Base-by-base conservation (phyloP, 35 echinoderm and acorn worm genomes). In the Strongylocentrotus purpuratus region DNA sequence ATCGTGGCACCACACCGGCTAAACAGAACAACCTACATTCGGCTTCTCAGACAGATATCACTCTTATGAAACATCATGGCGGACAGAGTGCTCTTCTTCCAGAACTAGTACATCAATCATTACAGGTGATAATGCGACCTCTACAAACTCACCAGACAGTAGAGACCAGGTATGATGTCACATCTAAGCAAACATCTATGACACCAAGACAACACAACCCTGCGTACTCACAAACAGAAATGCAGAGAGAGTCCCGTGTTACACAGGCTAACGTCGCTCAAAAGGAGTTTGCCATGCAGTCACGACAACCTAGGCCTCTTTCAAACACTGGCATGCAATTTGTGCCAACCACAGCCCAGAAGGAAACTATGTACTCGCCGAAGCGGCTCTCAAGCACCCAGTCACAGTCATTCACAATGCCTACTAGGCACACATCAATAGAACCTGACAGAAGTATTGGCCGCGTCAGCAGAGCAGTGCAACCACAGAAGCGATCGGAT, bases 1-100 rank as follows among this genome's bases (percentile, higher is more conserved):
- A 94, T 48, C 96, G 96, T 65, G 96, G 96, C 10, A 94, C 96
- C 20, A 88, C 94, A 41, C 96, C 96, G 50, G 58, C 25, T 90
- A 94, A 94, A 45, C 86, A 45, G 33, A 61, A 61, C 45, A 92
- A n/a, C 45, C 70, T 88, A 46, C 85, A 90, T 47, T 94, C 86
- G 47, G 85, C 48, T 52, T 48, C 88, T 25, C 96, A 96, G 87
- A 93, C 91, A 22, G 48, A 47, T 9, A 47, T 58, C 50, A 47
- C 45, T 18, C n/a, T 52, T 22, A 45, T 93, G 22, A 48, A 25
- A n/a, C 91, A 93, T 93, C n/a, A 31, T 5, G 91, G 91, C 32
- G 48, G 46, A 17, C 91, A 93, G n/a, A 33, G 46, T 32, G 12
- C 48, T 31, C 41, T 46, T 17, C 12, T 11, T 25, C 91, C 91